A percentile compares a stretch with the other conserved stretches of the same genome.
Conservation (phyloP, 2,113 vertebrate species). For the Hyperoodon ampullatus region DNA sequence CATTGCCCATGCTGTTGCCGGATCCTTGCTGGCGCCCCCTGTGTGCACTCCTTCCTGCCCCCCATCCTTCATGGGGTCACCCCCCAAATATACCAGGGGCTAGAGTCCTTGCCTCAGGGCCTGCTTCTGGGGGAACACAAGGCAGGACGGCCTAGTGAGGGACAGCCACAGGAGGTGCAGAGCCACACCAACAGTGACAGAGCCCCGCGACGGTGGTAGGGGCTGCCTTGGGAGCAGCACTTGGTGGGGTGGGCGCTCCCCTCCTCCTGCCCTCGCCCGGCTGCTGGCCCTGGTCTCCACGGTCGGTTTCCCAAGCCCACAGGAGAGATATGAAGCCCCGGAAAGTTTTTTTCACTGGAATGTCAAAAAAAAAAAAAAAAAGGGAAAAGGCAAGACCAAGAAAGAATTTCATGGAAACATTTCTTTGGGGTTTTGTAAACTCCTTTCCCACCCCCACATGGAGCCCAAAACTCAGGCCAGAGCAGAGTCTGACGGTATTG, state of each 20-base stretch:
- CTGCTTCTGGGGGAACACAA: not conserved
- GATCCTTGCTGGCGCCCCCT: not conserved
- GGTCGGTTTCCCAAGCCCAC: not conserved
- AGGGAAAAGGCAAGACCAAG: slow-evolving; percentile 45
- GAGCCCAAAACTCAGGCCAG: slow-evolving; percentile 40
- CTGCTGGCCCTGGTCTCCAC: not conserved
- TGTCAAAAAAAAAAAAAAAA: slow-evolving; percentile 9
- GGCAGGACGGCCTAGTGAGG: not conserved
- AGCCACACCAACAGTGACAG: not conserved
- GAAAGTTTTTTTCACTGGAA: slow-evolving; percentile 48
- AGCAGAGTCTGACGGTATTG: slow-evolving; percentile 20
- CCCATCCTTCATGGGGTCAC: not conserved
- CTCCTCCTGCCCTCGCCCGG: not conserved
- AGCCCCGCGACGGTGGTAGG: not conserved
- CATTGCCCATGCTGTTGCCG: accelerated
- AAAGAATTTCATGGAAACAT: slow-evolving; percentile 68
- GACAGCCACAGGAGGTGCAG: not conserved
- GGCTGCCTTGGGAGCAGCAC: not conserved
- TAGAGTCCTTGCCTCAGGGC: not conserved
- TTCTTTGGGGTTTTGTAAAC: slow-evolving; percentile 71
- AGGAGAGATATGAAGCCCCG: slow-evolving; percentile 5
- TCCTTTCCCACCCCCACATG: slow-evolving; percentile 63
- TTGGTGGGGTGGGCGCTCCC: not conserved
- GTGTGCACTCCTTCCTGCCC: too few species aligned
- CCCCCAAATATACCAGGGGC: not conserved